phyloP scores from a whole-genome alignment of 2,113 vertebrate species.

The Butastur rufipennis region DNA sequence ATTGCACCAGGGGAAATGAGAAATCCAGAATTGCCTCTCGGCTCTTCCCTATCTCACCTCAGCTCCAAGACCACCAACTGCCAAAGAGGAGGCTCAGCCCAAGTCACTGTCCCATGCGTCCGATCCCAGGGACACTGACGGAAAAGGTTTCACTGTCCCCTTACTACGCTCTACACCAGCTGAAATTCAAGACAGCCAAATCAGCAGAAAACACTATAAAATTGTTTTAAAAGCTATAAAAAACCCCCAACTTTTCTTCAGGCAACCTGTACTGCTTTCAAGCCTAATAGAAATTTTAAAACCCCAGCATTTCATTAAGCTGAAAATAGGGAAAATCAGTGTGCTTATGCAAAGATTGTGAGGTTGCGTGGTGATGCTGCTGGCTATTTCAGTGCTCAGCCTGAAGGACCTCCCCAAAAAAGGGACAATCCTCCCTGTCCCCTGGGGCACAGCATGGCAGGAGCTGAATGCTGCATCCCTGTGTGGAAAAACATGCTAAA shows the following conservation, averaged over 20 bases:
- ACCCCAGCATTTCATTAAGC: not conserved
- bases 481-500: too few relatives aligned
- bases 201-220: not conserved
- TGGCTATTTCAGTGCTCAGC: not conserved
- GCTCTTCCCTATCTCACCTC: not conserved
- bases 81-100: not conserved
- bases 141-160: not conserved
- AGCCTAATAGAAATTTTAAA: not conserved
- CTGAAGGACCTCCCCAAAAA: not conserved
- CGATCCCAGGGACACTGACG: rapidly evolving
- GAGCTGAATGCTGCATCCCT: too few relatives aligned
- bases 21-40: not conserved
- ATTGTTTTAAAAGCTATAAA: not conserved
- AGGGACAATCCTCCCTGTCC: not conserved
- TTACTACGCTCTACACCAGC: not conserved
- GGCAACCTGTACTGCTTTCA: not conserved
- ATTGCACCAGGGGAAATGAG: rapidly evolving
- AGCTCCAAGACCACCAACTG: not conserved
- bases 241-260: not conserved
- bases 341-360: not conserved
- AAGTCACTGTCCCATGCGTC: rapidly evolving
- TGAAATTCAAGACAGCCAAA: not conserved
- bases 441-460: not conserved
- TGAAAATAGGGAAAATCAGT: not conserved
- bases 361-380: too few relatives aligned